Evolutionary conservation across 1,140 invertebrate species (phyloP).

Genomic region (Cheumatopsyche charites): DNA sequence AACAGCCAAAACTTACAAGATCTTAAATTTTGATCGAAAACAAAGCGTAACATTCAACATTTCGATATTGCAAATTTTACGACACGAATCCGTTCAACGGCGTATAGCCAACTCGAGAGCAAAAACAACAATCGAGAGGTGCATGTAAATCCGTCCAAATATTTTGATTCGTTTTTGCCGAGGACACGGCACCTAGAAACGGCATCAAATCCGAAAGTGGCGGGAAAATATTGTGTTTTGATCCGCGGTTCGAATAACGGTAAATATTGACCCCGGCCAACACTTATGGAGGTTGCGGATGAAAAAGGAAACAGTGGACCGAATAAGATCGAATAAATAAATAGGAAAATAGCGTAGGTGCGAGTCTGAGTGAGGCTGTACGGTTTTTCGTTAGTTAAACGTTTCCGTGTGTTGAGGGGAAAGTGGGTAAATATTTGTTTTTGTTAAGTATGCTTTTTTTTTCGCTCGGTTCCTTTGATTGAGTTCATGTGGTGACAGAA

Average conservation of each 20-base stretch:
- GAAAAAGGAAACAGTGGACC: no score
- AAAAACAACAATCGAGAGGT: not conserved
- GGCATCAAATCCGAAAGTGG: constrained; percentile 33
- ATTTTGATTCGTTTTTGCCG: constrained; percentile 29
- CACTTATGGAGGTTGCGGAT: constrained; percentile 5
- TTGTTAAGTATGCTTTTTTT: no score
- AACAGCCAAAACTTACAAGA: no score
- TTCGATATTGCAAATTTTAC: no score
- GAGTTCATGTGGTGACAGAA: no score
- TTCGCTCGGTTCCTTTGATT: no score
- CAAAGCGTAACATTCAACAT: no score
- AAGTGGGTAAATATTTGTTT: no score
- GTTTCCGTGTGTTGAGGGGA: no score
- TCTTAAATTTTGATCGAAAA: no score
- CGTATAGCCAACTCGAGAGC: no score
- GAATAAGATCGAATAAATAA: constrained; percentile 40
- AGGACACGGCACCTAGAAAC: not conserved
- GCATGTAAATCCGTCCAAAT: constrained; percentile 32
- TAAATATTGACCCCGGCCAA: constrained; percentile 43
- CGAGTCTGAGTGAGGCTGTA: constrained; percentile 11
- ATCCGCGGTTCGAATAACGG: constrained; percentile 45
- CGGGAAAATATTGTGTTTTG: constrained; percentile 46
- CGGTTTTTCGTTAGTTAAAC: not conserved
- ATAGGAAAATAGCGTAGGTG: constrained; percentile 29
- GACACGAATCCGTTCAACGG: no score